Percentiles rank a stretch among this genome's conserved stretches.
phyloP scores from a whole-genome alignment of 2,113 vertebrate species.

The Isichthys henryi region DNA sequence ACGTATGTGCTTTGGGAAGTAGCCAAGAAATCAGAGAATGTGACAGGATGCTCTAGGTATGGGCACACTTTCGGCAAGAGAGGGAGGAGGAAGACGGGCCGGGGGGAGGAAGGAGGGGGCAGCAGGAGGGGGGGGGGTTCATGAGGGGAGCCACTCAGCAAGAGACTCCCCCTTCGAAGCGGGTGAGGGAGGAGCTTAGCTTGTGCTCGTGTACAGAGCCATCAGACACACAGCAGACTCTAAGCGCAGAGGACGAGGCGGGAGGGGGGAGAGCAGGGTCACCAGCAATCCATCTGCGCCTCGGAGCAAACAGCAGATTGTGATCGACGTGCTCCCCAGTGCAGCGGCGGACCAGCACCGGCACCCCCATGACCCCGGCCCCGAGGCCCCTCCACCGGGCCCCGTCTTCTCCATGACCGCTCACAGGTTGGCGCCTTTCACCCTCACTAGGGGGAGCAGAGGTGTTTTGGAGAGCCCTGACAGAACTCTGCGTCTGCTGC shows the following conservation, averaged over 20 bases:
- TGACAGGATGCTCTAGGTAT: neutral
- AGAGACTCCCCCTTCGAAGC: neutral
- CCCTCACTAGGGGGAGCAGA: neutral
- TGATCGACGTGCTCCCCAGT: neutral
- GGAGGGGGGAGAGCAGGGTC: neutral
- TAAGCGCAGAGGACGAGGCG: neutral
- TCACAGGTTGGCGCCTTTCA: neutral
- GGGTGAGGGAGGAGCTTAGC: neutral
- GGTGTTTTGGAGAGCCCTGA: neutral
- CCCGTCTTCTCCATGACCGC: neutral
- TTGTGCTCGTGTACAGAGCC: neutral
- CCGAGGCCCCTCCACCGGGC: neutral
- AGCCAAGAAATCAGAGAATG: neutral
- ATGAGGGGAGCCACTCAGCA: neutral
- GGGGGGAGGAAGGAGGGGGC: neutral
- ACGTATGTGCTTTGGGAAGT: neutral
- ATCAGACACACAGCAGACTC: neutral
- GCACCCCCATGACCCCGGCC: neutral
- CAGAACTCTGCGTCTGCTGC: neutral
- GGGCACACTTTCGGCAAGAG: neutral
- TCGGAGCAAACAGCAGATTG: neutral
- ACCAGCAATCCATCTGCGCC: neutral
- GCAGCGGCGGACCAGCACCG: neutral
- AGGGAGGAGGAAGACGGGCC: neutral
- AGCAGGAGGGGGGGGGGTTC: neutral